Evolutionary conservation across 1,140 invertebrate species (phyloP), one percentile per base, ranked within the genome.

Genomic region (Atta colombica): DNA sequence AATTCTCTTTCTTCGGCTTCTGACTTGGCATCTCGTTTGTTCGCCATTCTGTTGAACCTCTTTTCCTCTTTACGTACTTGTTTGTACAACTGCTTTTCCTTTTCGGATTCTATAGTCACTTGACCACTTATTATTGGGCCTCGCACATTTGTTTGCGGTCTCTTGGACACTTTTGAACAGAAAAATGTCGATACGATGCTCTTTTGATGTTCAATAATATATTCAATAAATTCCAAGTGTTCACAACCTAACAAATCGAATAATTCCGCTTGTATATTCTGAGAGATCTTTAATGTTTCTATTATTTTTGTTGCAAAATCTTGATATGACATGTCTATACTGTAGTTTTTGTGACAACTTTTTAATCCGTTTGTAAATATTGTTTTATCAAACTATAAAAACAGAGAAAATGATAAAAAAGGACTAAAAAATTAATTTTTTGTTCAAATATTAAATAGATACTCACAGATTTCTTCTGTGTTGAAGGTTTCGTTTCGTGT

Each of bases 221-320:
- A 96, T 91, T 97, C 96, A 68, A 99, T 98, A 58, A 99, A 96
- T 91, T 98, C 98, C 94, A 99, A 98, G 89, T 98, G 96, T 90
- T 99, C 98, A 95, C 97, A 98, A 7, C 99, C 98, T 77, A 98
- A 96, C 25, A 99, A 94, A 89, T 99, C 98, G 95, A 99, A 97
- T 8, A 99, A 94, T 94, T 98, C 98, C 95, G 97, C 98, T 93
- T 99, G 97, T 81, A 98, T 49, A 91, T 98, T 97, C 92, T 97
- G 96, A 58, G 95, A 96, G 90, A 96, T 96, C 63, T 96, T 95
- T 1, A 97, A 97, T 84, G 96, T 96, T 5, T 95, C 95, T 3
- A 97, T 94, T 5, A 98, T 95, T 2, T 96, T 96, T 58, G 96
- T 95, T 6, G 96, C 90, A 71, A 98, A 96, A 74, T 97, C 96